These are phyloP conservation scores for Dicyrtomina minuta DNA, from an alignment of 2,888 invertebrate species.

Conservation along the genomic window DNA sequence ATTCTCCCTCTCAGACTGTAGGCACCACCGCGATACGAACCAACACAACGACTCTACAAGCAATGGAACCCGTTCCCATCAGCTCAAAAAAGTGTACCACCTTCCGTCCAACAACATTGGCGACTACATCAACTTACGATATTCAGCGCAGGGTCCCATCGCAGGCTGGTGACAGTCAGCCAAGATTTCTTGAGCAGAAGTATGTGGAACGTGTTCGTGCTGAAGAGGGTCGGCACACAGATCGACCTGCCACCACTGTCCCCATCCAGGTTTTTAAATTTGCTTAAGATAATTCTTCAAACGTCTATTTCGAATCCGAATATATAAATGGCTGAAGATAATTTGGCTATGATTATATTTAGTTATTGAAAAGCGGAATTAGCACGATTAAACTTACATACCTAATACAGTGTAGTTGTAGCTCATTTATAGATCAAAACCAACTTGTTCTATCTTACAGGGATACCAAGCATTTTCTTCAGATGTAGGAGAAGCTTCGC, in stretches of 20 bases:
- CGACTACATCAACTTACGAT: neutral
- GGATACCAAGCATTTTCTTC: neutral
- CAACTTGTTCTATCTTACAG: neutral
- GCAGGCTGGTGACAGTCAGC: too few species aligned
- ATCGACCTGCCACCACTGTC: neutral
- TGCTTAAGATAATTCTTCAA: neutral
- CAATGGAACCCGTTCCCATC: too few species aligned
- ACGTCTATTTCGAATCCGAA: too few species aligned
- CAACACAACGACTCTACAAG: too few species aligned
- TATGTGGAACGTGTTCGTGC: neutral
- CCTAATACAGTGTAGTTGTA: too few species aligned
- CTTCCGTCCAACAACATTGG: neutral
- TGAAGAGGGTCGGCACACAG: neutral
- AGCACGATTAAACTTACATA: too few species aligned
- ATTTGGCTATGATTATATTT: too few species aligned
- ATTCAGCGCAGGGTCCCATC: conserved; percentile 2
- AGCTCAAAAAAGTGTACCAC: neutral
- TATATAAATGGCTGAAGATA: too few species aligned
- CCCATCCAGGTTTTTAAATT: neutral
- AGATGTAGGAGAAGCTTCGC: neutral
- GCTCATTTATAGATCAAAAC: too few species aligned
- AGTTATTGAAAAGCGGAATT: too few species aligned
- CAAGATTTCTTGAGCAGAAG: neutral
- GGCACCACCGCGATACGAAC: too few species aligned
- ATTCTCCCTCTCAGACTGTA: too few species aligned